Conservation (phyloP, 2,888 invertebrate species). For the Machimus atricapillus region DNA sequence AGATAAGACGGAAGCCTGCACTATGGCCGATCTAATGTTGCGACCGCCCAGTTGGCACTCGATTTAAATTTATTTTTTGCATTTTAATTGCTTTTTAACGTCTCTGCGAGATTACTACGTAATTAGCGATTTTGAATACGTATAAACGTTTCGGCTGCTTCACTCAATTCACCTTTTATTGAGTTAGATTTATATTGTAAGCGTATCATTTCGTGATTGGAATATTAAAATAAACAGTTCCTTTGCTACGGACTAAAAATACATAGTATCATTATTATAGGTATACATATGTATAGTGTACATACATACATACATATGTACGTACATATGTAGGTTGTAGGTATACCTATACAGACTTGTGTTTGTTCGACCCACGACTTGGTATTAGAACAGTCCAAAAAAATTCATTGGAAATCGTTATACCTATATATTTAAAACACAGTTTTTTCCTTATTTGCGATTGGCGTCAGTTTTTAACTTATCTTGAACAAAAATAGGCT, state of each 20-base stretch:
- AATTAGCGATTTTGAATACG: not conserved
- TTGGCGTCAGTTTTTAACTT: too few relatives aligned
- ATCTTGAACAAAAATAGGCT: too few relatives aligned
- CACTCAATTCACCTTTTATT: not conserved
- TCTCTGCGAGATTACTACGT: not conserved
- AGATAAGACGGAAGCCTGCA: not conserved
- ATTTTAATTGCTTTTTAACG: not conserved
- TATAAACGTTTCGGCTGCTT: not conserved
- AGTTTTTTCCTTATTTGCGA: too few relatives aligned
- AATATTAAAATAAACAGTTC: not conserved
- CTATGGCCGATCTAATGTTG: not conserved
- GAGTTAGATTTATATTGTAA: not conserved
- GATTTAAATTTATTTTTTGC: conserved; percentile 22
- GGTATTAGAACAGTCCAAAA: too few relatives aligned
- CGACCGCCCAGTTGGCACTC: not conserved
- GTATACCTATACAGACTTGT: too few relatives aligned
- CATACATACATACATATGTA: too few relatives aligned
- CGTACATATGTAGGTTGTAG: too few relatives aligned
- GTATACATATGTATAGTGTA: too few relatives aligned
- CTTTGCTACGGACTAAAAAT: not conserved
- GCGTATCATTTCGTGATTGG: not conserved
- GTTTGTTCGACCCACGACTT: too few relatives aligned
- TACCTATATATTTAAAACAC: too few relatives aligned
- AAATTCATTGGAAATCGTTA: too few relatives aligned
- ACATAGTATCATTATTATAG: too few relatives aligned